Percentiles rank a stretch among this genome's conserved stretches.
These are phyloP conservation scores for Vidua macroura DNA, from an alignment of 2,113 vertebrate genomes.

Conservation along the genomic window DNA sequence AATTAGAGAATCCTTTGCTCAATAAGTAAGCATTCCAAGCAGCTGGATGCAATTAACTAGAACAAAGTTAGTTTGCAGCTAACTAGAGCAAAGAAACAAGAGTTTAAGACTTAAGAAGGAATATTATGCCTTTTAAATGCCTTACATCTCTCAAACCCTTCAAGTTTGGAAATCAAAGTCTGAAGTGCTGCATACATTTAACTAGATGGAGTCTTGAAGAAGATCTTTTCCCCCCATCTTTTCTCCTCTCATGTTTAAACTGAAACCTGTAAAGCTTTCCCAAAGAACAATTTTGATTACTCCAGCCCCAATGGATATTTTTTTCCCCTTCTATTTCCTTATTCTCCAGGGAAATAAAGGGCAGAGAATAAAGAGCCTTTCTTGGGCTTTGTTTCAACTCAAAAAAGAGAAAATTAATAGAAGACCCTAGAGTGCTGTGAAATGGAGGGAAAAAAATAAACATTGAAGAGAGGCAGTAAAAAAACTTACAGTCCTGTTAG, in stretches of 20 bases:
- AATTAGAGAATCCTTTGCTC: not conserved
- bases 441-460: not conserved
- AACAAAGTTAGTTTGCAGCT: not conserved
- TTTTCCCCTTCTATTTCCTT: not conserved
- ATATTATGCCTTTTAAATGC: not conserved
- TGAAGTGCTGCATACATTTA: slow-evolving; percentile 5
- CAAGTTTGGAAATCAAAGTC: not conserved
- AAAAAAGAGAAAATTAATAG: not conserved
- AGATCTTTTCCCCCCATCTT: not conserved
- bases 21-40: not conserved
- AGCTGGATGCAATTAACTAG: not conserved
- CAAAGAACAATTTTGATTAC: slow-evolving; percentile 34
- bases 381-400: not conserved
- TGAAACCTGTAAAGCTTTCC: slow-evolving; percentile 19
- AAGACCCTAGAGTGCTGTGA: slow-evolving; percentile 9
- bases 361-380: slow-evolving; percentile 39
- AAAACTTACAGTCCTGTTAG: not conserved
- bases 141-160: not conserved
- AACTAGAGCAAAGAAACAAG: not conserved
- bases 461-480: not conserved
- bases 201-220: not conserved
- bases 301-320: not conserved
- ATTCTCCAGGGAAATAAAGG: slow-evolving; percentile 2
- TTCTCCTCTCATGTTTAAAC: slow-evolving; percentile 1
- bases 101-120: not conserved